Percentiles rank a stretch among this genome's conserved stretches.
Conservation (phyloP, 2,888 invertebrate genomes). For the Rhagophthalmus giganteus region DNA sequence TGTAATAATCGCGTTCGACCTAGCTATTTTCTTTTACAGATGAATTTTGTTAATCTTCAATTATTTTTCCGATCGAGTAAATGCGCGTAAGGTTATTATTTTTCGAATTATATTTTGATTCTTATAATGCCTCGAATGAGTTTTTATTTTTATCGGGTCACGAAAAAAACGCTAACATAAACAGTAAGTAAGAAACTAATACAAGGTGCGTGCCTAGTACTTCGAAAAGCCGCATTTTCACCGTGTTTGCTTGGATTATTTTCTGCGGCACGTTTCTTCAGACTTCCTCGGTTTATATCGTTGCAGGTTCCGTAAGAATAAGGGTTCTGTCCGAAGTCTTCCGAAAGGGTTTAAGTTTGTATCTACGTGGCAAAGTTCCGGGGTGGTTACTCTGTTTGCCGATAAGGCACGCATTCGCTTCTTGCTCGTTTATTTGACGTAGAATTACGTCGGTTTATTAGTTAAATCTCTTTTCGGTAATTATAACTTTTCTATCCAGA, state of each 20-base stretch:
- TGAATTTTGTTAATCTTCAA: constrained; percentile 7
- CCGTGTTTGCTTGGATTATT: constrained; percentile 29
- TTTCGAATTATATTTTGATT: constrained; percentile 11
- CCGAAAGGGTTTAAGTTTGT: constrained; percentile 28
- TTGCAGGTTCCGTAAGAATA: constrained; percentile 4
- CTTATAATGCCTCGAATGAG: constrained; percentile 6
- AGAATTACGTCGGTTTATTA: constrained; percentile 25
- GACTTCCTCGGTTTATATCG: constrained; percentile 14
- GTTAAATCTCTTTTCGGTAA: constrained; percentile 24
- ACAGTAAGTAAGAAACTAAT: constrained; percentile 32
- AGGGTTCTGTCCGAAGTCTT: constrained; percentile 11
- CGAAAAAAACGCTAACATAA: constrained; percentile 22
- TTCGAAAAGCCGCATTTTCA: constrained; percentile 30
- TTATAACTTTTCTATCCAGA: constrained; percentile 20
- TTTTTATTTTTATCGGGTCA: constrained; percentile 6
- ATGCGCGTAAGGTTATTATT: constrained; percentile 3
- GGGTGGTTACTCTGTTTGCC: constrained; percentile 27
- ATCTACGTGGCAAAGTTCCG: constrained; percentile 23
- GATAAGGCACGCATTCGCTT: constrained; percentile 39
- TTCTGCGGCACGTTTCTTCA: constrained; percentile 13
- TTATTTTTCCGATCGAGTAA: constrained; percentile 8
- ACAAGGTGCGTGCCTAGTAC: constrained; percentile 32
- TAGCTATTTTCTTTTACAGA: constrained; percentile 4
- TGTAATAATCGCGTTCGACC: constrained; percentile 6
- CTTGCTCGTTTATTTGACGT: constrained; percentile 29